Evolutionary conservation across 1,140 invertebrate genomes (phyloP).

Genomic region (Psilanteris sp.): DNA sequence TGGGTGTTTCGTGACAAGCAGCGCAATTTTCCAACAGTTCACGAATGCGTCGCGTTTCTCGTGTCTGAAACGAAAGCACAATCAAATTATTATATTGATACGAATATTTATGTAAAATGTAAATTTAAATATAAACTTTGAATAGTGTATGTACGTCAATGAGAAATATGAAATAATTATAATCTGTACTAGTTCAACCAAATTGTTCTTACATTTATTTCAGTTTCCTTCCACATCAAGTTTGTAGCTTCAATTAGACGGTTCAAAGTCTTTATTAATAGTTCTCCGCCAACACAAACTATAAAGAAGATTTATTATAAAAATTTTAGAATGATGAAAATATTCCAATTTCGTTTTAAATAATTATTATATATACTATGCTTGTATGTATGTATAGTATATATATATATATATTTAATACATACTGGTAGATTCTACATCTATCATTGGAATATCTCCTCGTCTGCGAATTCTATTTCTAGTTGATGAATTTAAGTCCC

Average conservation of each 20-base stretch:
- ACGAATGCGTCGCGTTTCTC: constrained; percentile 85
- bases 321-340: no score
- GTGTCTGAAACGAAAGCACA: constrained; percentile 80
- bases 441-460: constrained; percentile 88
- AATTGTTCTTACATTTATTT: constrained; percentile 64
- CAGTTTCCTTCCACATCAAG: constrained; percentile 62
- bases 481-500: constrained; percentile 45
- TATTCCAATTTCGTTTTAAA: no score
- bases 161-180: no score
- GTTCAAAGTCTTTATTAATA: constrained; percentile 85
- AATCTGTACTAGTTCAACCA: no score
- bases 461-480: constrained; percentile 70
- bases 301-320: constrained; percentile 69
- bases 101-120: no score
- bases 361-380: no score
- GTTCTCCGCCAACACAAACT: constrained; percentile 81
- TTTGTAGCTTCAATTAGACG: constrained; percentile 84
- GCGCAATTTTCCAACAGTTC: constrained; percentile 89
- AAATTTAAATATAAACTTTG: no score
- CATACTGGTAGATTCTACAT: constrained; percentile 84
- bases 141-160: no score
- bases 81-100: no score
- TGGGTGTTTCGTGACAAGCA: constrained; percentile 80
- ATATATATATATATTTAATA: no score
- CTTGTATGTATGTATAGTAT: no score